Evolutionary conservation across 37 sponge, comb jelly and placozoan genomes (phyloP), one percentile per base, ranked within the genome.

Genomic region (Spongia lamella): DNA sequence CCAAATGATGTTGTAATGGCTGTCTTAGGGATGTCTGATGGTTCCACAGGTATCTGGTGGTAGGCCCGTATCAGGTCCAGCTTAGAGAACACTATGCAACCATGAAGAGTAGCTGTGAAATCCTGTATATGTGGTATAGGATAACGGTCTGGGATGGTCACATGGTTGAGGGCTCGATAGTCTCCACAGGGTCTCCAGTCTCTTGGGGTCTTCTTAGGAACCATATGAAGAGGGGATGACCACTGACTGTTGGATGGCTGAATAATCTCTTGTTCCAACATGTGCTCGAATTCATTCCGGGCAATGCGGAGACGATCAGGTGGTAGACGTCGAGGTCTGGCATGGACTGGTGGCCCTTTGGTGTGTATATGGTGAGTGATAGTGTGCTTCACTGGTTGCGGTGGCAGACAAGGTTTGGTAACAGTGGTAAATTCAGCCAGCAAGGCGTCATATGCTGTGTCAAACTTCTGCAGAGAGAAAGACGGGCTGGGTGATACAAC

Each of bases 131-230:
- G 85, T 5, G 79, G 85, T 27, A 85, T 85, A 51, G 85, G 79
- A 26, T 78, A 78, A 3, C 85, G 49, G 59, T 85, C 81, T 2
- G 80, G 76, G 0, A 40, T 38, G 32, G 87, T 80, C 69, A 75
- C 69, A 25, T 57, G 52, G 70, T 86, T 86, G 53, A 86, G 70
- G 0, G 81, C 74, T 19, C 76, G 54, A 22, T 86, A 86, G 70
- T 80, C 87, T 36, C 76, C 87, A 58, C 87, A 80, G 0, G 81
- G 87, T n/a, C 76, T 59, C 87, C 87, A 75, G 40, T 87, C 82
- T 1, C 87, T 72, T 2, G 76, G 56, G 0, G 77, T 57, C 22
- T 66, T 69, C 63, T 79, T 85, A 16, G 82, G 75, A 3, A 70
- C 84, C 79, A 79, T 27, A 40, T 79, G 70, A 22, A 79, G 70